Evolutionary conservation across 2,113 vertebrate genomes (phyloP).

Genomic region (Rhinoderma darwinii): DNA sequence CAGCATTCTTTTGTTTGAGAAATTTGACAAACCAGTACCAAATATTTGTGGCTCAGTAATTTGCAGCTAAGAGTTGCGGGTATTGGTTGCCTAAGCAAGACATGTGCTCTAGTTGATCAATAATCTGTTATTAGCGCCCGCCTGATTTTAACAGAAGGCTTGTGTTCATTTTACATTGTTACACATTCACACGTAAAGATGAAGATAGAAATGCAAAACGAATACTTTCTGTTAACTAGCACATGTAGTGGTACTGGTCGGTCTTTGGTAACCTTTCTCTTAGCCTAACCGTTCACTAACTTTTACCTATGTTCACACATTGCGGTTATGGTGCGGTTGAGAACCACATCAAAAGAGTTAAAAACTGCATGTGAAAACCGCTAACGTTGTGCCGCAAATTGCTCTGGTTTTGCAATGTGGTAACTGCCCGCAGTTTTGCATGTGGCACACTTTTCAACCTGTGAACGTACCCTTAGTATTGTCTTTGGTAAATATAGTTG

Average conservation of each 20-base stretch:
- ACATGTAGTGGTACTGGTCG: constrained; percentile 81
- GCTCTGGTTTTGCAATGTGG: too few relatives aligned
- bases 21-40: constrained; percentile 81
- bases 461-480: too few relatives aligned
- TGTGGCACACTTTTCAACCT: too few relatives aligned
- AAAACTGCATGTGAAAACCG: too few relatives aligned
- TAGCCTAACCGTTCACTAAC: too few relatives aligned
- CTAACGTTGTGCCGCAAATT: too few relatives aligned
- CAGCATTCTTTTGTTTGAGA: constrained; percentile 80
- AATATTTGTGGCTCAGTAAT: constrained; percentile 72
- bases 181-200: not conserved
- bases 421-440: too few relatives aligned
- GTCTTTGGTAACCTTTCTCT: constrained; percentile 71
- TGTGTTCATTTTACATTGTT: not conserved
- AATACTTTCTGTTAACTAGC: constrained; percentile 80
- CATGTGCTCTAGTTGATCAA: constrained; percentile 81
- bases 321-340: too few relatives aligned
- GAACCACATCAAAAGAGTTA: too few relatives aligned
- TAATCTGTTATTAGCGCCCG: constrained; percentile 61
- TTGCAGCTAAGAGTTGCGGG: constrained; percentile 73
- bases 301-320: too few relatives aligned
- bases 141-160: not conserved
- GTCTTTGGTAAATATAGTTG: not conserved
- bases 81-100: constrained; percentile 69
- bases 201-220: not conserved